Evolutionary conservation across 2,113 vertebrate genomes (phyloP).

Genomic region (Perca fluviatilis): DNA sequence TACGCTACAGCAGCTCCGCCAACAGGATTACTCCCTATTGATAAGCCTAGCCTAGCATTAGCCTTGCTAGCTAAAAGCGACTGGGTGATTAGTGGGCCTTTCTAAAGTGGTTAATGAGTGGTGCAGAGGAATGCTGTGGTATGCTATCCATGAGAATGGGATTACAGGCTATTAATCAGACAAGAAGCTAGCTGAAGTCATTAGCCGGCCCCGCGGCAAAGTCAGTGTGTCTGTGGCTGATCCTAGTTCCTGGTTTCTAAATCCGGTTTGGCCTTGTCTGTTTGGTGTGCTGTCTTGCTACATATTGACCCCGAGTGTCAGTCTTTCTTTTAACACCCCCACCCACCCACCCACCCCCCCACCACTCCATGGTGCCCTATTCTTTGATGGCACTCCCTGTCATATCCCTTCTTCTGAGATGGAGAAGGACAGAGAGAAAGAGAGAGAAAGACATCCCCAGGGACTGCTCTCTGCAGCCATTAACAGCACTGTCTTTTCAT

Average conservation of each 20-base stretch:
- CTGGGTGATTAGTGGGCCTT: slow-evolving; percentile 78
- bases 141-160: slow-evolving; percentile 77
- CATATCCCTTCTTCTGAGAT: slow-evolving; percentile 39
- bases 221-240: slow-evolving; percentile 53
- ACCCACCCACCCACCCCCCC: background rate
- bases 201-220: slow-evolving; percentile 67
- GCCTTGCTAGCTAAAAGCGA: slow-evolving; percentile 63
- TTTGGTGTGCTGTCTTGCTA: background rate
- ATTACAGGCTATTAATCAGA: slow-evolving; percentile 83
- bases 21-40: slow-evolving; percentile 81
- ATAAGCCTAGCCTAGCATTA: slow-evolving; percentile 81
- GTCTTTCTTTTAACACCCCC: slow-evolving; percentile 39
- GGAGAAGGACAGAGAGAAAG: slow-evolving; percentile 32
- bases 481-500: slow-evolving; percentile 49
- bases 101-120: slow-evolving; percentile 82
- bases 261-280: slow-evolving; percentile 59
- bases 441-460: slow-evolving; percentile 36
- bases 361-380: background rate
- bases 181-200: slow-evolving; percentile 65
- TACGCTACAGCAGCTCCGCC: slow-evolving; percentile 64
- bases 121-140: slow-evolving; percentile 61
- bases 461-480: slow-evolving; percentile 57
- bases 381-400: slow-evolving; percentile 44
- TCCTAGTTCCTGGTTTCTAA: slow-evolving; percentile 58
- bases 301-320: slow-evolving; percentile 35